Conservation (phyloP, 2,797 vertebrate species). For the Cuculus canorus region DNA sequence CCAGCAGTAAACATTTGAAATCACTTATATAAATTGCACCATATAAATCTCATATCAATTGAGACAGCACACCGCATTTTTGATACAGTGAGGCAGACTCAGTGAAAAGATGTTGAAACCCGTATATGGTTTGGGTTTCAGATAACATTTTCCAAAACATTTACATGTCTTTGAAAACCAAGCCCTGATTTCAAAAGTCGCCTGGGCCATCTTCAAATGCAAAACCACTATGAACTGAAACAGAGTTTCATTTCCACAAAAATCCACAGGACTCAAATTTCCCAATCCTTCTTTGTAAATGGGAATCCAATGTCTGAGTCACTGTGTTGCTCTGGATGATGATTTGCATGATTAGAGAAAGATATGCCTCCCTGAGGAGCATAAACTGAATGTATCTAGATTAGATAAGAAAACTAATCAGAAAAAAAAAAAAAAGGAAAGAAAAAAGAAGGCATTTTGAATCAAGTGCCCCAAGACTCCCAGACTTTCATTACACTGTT, state of each 20-base stretch:
- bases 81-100: not conserved
- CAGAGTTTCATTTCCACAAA: not conserved
- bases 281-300: not conserved
- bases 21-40: not conserved
- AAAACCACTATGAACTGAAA: not conserved
- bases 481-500: not conserved
- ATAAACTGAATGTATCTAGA: not conserved
- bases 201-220: not conserved
- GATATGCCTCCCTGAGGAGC: rapidly evolving
- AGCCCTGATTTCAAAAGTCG: not conserved
- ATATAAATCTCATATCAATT: not conserved
- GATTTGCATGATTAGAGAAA: not conserved
- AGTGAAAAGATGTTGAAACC: not conserved
- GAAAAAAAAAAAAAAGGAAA: not conserved
- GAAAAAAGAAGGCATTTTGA: not conserved
- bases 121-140: not conserved
- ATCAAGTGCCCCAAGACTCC: not conserved
- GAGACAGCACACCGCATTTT: not conserved
- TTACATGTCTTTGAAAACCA: not conserved
- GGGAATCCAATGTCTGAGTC: not conserved
- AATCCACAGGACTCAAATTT: not conserved
- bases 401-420: not conserved
- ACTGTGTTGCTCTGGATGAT: not conserved
- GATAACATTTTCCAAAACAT: not conserved
- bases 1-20: not conserved